Percentiles rank a stretch among this genome's conserved stretches.
Conservation (phyloP, 2,888 invertebrate species). For the Apomyelois bistriatella region DNA sequence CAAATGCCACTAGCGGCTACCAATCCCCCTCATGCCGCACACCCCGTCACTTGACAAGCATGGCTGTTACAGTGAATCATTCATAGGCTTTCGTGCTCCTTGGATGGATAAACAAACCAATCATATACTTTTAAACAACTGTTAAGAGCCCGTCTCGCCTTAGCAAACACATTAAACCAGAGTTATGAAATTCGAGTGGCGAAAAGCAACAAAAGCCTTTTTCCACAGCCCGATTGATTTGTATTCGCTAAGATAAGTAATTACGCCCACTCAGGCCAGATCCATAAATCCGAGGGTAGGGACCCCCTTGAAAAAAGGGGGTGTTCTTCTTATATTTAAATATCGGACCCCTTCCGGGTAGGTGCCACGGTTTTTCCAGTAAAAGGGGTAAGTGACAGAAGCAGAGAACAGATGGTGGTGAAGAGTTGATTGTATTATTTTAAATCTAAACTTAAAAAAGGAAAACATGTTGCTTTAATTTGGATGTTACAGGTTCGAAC, state of each 20-base stretch:
- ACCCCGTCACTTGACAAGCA: no score
- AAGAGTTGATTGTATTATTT: constrained; percentile 31
- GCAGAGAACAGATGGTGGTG: constrained; percentile 46
- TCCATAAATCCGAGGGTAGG: constrained; percentile 73
- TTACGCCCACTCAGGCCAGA: constrained; percentile 73
- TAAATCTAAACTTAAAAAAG: background rate
- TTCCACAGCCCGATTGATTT: constrained; percentile 63
- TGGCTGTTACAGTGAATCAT: no score
- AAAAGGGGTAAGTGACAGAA: constrained; percentile 80
- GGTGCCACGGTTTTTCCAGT: constrained; percentile 80
- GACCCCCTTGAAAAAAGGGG: constrained; percentile 74
- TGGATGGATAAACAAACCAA: no score
- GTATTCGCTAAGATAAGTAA: constrained; percentile 78
- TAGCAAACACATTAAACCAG: constrained; percentile 18
- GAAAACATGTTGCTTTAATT: no score
- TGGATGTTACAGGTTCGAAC: no score
- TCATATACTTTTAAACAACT: no score
- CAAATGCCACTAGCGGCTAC: no score
- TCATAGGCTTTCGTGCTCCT: no score
- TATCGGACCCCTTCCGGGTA: constrained; percentile 80
- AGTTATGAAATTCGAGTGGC: constrained; percentile 10
- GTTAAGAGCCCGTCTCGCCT: constrained; percentile 17
- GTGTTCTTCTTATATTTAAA: constrained; percentile 80
- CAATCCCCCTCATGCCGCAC: no score
- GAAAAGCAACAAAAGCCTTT: constrained; percentile 30